phyloP scores from a whole-genome alignment of 2,113 vertebrate species.

The Plecturocebus donacophilus region DNA sequence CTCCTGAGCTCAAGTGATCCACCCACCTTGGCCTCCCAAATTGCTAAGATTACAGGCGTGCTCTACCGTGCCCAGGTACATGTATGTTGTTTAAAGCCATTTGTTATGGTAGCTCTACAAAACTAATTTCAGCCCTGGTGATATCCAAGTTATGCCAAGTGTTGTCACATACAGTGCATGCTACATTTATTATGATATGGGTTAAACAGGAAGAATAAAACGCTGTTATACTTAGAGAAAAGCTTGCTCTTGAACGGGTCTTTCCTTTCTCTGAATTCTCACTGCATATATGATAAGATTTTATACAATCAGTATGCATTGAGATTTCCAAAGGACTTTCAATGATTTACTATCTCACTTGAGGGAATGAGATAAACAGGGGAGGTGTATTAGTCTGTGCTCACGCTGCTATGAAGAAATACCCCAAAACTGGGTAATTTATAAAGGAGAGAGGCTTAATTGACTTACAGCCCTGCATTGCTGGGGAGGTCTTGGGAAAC shows the following conservation, averaged over 20 bases:
- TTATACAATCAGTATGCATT: neutral
- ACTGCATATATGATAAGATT: neutral
- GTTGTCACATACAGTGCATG: neutral
- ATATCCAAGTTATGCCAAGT: neutral
- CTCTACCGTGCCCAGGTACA: too few relatives aligned
- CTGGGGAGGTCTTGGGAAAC: too few relatives aligned
- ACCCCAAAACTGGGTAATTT: too few relatives aligned
- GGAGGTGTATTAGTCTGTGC: neutral
- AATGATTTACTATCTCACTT: neutral
- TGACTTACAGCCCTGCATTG: too few relatives aligned
- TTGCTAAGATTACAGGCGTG: too few relatives aligned
- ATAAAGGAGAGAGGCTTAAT: too few relatives aligned
- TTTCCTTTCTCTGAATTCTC: neutral
- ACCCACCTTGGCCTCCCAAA: too few relatives aligned
- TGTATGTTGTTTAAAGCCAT: neutral
- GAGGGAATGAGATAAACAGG: neutral
- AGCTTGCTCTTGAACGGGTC: neutral
- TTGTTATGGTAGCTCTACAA: neutral
- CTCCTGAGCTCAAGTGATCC: too few relatives aligned
- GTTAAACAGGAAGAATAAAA: neutral
- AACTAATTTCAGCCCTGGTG: neutral
- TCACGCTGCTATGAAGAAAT: too few relatives aligned
- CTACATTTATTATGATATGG: neutral
- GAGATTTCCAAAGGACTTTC: neutral
- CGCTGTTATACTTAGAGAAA: neutral